Conservation (phyloP, 2,797 vertebrate genomes). For the Spea hammondii region DNA sequence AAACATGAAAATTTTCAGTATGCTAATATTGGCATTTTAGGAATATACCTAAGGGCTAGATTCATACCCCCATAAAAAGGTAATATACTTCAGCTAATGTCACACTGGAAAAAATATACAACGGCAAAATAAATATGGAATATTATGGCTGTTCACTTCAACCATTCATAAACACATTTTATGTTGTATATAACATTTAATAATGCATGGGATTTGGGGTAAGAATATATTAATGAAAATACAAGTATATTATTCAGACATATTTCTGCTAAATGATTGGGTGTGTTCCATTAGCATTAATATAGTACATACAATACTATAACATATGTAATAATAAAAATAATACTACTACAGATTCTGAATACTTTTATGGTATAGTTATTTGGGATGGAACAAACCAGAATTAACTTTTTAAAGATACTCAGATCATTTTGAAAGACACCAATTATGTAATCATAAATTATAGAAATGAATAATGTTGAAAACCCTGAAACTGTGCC, state of each 20-base stretch:
- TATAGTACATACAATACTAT: not conserved
- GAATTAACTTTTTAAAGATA: no score
- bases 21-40: slow-evolving; percentile 47
- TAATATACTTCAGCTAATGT: slow-evolving; percentile 27
- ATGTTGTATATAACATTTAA: slow-evolving; percentile 3
- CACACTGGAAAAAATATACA: slow-evolving; percentile 3
- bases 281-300: not conserved
- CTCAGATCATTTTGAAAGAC: no score
- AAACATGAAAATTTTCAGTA: slow-evolving; percentile 26
- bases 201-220: slow-evolving; percentile 1
- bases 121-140: slow-evolving; percentile 14
- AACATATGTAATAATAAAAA: not conserved
- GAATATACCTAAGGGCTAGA: slow-evolving; percentile 22
- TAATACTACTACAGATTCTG: not conserved
- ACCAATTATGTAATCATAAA: no score
- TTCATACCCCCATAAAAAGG: slow-evolving; percentile 29
- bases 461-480: no score
- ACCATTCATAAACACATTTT: slow-evolving; percentile 13
- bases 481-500: no score
- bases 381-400: no score
- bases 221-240: not conserved
- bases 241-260: not conserved
- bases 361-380: no score
- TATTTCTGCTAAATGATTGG: not conserved
- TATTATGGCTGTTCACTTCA: not conserved